Evolutionary conservation across 2,113 vertebrate genomes (phyloP), one percentile per base, ranked within the genome.

Genomic region (Myotis brandtii): DNA sequence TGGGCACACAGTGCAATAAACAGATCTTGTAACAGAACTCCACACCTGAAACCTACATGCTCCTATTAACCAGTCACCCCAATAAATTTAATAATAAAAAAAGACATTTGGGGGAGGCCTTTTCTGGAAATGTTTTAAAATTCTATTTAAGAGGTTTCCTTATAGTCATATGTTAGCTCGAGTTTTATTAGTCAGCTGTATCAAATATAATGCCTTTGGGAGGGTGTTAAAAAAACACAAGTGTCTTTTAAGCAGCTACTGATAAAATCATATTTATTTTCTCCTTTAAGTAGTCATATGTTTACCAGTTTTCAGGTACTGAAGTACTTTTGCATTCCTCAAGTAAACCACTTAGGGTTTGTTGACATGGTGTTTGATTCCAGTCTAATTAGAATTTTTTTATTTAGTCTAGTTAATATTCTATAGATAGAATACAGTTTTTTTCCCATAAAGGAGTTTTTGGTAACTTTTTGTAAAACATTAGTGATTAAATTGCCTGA

Each of bases 261-360:
- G 43, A 87, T 80, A 81, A 88, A 21, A 18, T 50, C 20, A 9
- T 88, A 14, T 70, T 93, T 37, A 76, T 82, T 70, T 70, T 89
- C 62, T 85, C 23, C n/a, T 34, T 76, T 20, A 73, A 86, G 52
- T 81, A 62, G 64, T 69, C 6, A 7, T 27, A 48, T 90, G 10
- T 81, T 86, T 25, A 52, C 54, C 52, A 46, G 34, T 92, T 73
- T 92, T 25, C n/a, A 86, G 25, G 40, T 54, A 46, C 69, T 62
- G 46, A 76, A 95, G 70, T 89, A 75, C 9, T 66, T 86, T 92
- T 40, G n/a, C 50, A 59, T 95, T 73, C 54, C 40, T 91, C 34
- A 7, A 79, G 64, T 91, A 82, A 93, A 82, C 21, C 1, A 30
- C 6, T 83, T 1, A 62, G 9, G 54, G 40, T 70, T 86, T 93